Evolutionary conservation across 2,797 vertebrate genomes (phyloP).

Genomic region (Lacerta agilis): DNA sequence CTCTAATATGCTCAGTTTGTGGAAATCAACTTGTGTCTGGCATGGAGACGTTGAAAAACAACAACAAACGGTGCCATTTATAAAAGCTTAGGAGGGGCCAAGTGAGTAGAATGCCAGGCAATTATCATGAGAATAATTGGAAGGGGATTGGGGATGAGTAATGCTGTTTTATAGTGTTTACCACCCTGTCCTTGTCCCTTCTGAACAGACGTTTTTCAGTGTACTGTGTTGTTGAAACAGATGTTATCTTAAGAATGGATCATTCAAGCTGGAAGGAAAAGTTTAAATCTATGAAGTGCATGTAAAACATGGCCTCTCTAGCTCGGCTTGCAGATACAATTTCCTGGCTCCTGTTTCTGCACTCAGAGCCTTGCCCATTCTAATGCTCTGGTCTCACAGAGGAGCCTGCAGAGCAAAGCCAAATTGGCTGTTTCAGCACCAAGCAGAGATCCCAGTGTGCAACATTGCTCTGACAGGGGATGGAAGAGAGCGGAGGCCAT

Average conservation of each 20-base stretch:
- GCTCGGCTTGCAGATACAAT: background rate
- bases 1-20: constrained; percentile 71
- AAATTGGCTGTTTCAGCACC: background rate
- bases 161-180: constrained; percentile 34
- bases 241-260: constrained; percentile 46
- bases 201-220: constrained; percentile 46
- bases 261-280: background rate
- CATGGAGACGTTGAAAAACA: constrained; percentile 59
- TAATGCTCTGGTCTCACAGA: background rate
- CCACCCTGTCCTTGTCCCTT: too few relatives aligned
- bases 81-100: constrained; percentile 59
- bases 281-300: background rate
- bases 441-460: background rate
- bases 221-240: constrained; percentile 30
- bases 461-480: too few relatives aligned
- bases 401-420: background rate
- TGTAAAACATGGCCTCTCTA: background rate
- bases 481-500: background rate
- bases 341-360: background rate
- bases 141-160: constrained; percentile 62
- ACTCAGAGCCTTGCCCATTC: background rate
- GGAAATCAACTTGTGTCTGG: constrained; percentile 69
- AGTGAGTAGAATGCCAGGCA: constrained; percentile 58
- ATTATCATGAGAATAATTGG: constrained; percentile 61
- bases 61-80: constrained; percentile 69